Conservation (phyloP, 2,888 invertebrate genomes). For the Dinocampus coccinellae region DNA sequence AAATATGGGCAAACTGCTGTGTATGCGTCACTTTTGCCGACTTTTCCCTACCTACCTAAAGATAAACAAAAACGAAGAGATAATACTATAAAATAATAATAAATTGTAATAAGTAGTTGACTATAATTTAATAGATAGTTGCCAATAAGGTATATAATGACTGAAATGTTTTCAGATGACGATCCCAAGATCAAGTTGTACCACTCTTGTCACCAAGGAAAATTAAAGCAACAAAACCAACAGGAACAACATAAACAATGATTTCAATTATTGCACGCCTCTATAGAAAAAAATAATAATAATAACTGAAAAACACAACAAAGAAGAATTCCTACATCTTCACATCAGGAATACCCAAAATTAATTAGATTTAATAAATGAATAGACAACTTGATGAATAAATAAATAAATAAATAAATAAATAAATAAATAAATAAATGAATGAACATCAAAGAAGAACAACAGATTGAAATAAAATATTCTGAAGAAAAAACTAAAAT, state of each 20-base stretch:
- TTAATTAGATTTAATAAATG: background rate
- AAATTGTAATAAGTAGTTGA: background rate
- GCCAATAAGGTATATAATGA: background rate
- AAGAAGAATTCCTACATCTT: constrained; percentile 32
- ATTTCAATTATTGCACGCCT: constrained; percentile 58
- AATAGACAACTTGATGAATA: background rate
- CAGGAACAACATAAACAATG: constrained; percentile 31
- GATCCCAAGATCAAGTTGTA: constrained; percentile 57
- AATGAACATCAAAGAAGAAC: background rate
- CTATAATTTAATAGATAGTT: background rate
- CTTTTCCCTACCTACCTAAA: too few relatives aligned
- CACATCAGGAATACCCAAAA: background rate
- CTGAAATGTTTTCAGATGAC: constrained; percentile 56
- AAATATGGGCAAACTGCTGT: too few relatives aligned
- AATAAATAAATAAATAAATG: too few relatives aligned
- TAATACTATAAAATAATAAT: too few relatives aligned
- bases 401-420: too few relatives aligned
- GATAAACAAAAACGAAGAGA: too few relatives aligned
- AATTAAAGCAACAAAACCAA: background rate
- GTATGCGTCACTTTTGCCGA: too few relatives aligned
- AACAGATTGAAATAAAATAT: background rate
- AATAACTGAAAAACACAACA: constrained; percentile 32
- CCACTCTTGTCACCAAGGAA: constrained; percentile 53
- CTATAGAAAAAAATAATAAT: constrained; percentile 49
- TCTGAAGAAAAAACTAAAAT: background rate